These are phyloP conservation scores for Coregonus ussuriensis DNA, from an alignment of 2,797 vertebrate genomes.

Conservation along the genomic window DNA sequence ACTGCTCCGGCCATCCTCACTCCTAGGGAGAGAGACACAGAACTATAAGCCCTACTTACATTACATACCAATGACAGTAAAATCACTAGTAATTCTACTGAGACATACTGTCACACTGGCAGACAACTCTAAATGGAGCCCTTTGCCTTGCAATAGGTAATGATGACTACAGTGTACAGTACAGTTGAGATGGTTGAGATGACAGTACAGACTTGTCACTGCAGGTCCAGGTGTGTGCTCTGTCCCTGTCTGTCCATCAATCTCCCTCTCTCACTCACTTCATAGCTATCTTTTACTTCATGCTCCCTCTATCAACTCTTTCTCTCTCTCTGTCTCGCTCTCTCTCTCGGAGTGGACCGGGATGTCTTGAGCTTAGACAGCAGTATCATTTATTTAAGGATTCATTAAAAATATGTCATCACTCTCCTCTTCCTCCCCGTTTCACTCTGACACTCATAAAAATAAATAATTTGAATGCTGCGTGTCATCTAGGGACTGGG, in stretches of 20 bases:
- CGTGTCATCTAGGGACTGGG: constrained; percentile 40
- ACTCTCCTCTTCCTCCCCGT: constrained; percentile 63
- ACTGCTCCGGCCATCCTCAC: neutral
- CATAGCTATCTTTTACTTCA: neutral
- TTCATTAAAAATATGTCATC: constrained; percentile 78
- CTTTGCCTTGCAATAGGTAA: too few relatives aligned
- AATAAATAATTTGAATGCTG: constrained; percentile 72
- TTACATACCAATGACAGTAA: too few relatives aligned
- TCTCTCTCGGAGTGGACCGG: too few relatives aligned
- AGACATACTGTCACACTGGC: too few relatives aligned
- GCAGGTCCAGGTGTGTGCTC: neutral
- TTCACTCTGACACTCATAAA: constrained; percentile 68
- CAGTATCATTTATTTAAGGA: constrained; percentile 74
- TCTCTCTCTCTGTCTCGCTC: too few relatives aligned
- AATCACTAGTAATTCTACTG: too few relatives aligned
- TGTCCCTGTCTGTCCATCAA: neutral
- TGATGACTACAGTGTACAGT: too few relatives aligned
- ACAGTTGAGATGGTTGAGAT: too few relatives aligned
- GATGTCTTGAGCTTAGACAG: constrained; percentile 66
- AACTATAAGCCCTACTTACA: neutral
- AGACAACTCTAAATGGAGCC: too few relatives aligned
- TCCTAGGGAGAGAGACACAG: neutral
- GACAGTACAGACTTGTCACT: too few relatives aligned
- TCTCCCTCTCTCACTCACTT: neutral
- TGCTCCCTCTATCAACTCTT: constrained; percentile 25